Conservation (phyloP, 2,888 invertebrate genomes). For the Charanyca ferruginea region DNA sequence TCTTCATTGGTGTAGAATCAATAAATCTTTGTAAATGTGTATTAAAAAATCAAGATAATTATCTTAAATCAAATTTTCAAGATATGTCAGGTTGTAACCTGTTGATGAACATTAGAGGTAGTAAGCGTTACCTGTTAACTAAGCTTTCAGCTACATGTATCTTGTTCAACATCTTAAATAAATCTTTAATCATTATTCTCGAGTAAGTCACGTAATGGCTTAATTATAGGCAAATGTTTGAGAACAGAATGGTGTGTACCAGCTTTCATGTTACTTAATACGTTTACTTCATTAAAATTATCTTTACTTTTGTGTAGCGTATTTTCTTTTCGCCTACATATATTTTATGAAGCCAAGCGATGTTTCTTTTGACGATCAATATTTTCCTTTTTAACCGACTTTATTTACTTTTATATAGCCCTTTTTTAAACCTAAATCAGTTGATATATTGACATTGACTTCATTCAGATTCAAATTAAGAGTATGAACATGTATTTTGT, state of each 20-base stretch:
- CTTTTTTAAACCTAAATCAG: too few relatives aligned
- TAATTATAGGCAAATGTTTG: constrained; percentile 31
- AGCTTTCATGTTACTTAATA: background rate
- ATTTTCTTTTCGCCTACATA: background rate
- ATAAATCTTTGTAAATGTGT: background rate
- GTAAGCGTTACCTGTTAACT: constrained; percentile 12
- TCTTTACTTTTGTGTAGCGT: background rate
- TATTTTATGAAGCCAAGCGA: background rate
- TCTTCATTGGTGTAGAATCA: too few relatives aligned
- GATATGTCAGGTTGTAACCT: constrained; percentile 11
- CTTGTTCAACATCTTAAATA: constrained; percentile 35
- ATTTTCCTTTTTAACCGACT: background rate
- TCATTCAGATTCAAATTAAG: background rate
- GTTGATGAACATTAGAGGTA: constrained; percentile 19
- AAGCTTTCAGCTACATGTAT: constrained; percentile 16
- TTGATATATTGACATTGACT: background rate
- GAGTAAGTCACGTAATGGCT: constrained; percentile 21
- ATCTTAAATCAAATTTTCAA: constrained; percentile 17
- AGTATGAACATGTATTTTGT: too few relatives aligned
- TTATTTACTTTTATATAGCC: too few relatives aligned
- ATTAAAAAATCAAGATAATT: too few relatives aligned
- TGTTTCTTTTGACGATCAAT: background rate
- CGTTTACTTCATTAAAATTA: background rate
- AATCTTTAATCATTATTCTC: constrained; percentile 28
- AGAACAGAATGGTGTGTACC: background rate